Evolutionary conservation across 2,888 invertebrate species (phyloP), one percentile per base, ranked within the genome.

Genomic region (Mylabris sibirica): DNA sequence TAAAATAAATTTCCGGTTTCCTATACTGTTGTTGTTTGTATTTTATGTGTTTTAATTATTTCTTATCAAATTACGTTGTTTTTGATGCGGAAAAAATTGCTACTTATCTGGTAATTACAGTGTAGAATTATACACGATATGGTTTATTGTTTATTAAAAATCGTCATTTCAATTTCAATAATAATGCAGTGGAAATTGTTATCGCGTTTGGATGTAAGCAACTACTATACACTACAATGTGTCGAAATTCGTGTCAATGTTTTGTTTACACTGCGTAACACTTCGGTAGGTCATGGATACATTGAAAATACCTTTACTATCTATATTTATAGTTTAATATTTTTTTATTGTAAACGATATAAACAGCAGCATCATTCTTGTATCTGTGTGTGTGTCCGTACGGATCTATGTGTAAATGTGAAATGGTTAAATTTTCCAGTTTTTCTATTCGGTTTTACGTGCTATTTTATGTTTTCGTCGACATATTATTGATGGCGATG

Each of bases 281-380:
- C 63, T 63, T 71, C 66, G 68, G 71, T 71, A 71, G 71, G 71
- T 71, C 71, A 71, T 71, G 71, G 70, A 70, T 70, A 61, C 63
- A 41, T 63, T 65, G 57, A 26, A 68, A 65, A 65, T 70, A 34
- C 60, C 67, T 63, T 38, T 57, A 59, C 66, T 60, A 64, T 68
- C 26, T 57, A 26, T 57, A 26, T 57, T 49, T 49, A 49, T 49
- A 17, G 49, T 0, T 22, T 49, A 17, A 44, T 17, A 44, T n/a
- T 20, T 11, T 2, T 44, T n/a, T 44, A 49, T 49, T 49, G 41
- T n/a, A 44, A 44, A 44, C 4, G 4, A 5, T 44, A 17, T 17
- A 44, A 44, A 44, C 30, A n/a, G n/a, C n/a, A n/a, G n/a, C n/a
- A 30, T 30, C 30, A 30, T 30, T 30, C 5, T 4, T 30, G 4